These are phyloP conservation scores for Hypselothyrea guttata DNA, from an alignment of 2,888 invertebrate species.

Conservation along the genomic window DNA sequence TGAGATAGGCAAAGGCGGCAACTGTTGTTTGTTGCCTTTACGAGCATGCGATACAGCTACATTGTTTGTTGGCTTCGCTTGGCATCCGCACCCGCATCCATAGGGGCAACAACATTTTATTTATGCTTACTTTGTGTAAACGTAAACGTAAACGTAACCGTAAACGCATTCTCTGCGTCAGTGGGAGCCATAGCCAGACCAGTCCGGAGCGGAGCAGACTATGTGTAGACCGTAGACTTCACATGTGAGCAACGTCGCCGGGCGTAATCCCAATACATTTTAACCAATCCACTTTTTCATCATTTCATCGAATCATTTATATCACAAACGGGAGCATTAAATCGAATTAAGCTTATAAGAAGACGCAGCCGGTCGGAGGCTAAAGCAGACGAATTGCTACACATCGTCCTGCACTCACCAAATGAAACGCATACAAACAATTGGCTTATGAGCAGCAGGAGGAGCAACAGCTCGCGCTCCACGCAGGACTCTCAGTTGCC, in stretches of 20 bases:
- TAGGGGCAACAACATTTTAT: constrained; percentile 59
- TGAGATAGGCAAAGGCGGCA: constrained; percentile 30
- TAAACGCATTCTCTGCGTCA: constrained; percentile 60
- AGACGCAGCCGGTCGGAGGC: constrained; percentile 35
- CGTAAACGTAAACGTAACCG: constrained; percentile 67
- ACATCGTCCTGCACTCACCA: constrained; percentile 63
- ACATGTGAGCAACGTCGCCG: constrained; percentile 39
- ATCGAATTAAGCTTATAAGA: constrained; percentile 79
- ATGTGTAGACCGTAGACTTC: constrained; percentile 4
- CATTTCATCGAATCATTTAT: constrained; percentile 79
- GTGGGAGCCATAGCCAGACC: background rate
- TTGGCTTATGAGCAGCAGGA: constrained; percentile 72
- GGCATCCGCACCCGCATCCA: constrained; percentile 22
- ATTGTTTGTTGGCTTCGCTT: constrained; percentile 58
- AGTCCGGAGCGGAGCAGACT: background rate
- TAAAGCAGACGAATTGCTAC: constrained; percentile 50
- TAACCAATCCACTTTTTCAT: constrained; percentile 78
- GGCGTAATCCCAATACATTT: constrained; percentile 78
- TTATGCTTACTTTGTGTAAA: constrained; percentile 77
- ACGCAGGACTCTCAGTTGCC: constrained; percentile 38
- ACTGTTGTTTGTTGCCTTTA: constrained; percentile 26
- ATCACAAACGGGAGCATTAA: constrained; percentile 79
- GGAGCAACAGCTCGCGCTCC: too few relatives aligned
- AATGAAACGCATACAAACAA: constrained; percentile 73
- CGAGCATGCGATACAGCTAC: constrained; percentile 49